Base-by-base conservation (phyloP, 1,140 invertebrate species). In the Apis florea region DNA sequence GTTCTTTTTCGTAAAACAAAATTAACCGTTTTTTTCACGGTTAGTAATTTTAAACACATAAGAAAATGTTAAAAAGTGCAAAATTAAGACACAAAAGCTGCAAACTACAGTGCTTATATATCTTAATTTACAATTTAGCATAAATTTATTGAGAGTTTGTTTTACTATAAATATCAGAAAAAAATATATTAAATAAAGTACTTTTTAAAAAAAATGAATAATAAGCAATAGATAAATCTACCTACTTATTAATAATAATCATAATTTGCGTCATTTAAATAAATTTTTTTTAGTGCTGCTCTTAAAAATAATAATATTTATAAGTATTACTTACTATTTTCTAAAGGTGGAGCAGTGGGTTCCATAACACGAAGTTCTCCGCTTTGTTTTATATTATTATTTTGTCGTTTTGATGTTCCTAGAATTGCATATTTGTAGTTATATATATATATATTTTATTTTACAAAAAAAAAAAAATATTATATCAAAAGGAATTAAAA, bases 341-440 rank as follows among this genome's bases (percentile, higher is more conserved):
- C 90, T 59, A 85, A 69, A 74, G 89, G 86, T 11, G 90, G 90
- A 24, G 90, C 90, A 82, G 83, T 90, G 12, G 90, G 90, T 83
- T 83, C 80, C 58, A 83, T 85, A 68, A 79, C 78, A 74, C 79
- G 83, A 72, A 90, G 76, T 73, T 85, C 85, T 51, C 67, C 56
- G 67, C 63, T 79, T 13, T 67, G 71, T 69, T 85, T 82, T 21
- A 69, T 73, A 13, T 83, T 66, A 40, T 78, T 83, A 19, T 64
- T 78, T 59, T 75, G 83, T 19, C 67, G 19, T 4, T 82, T 68
- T 72, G 77, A 21, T 63, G 66, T 49, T 84, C 85, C 79, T 89
- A 84, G 69, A 87, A 86, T 21, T 40, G 58, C 5, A 63, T 26
- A 49, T 68, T 56, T 10, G 24, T 3, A 19, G 9, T 47, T 31